A percentile compares a stretch with the other conserved stretches of the same genome.
phyloP scores from a whole-genome alignment of 2,113 vertebrate species.

The Loxodonta africana region DNA sequence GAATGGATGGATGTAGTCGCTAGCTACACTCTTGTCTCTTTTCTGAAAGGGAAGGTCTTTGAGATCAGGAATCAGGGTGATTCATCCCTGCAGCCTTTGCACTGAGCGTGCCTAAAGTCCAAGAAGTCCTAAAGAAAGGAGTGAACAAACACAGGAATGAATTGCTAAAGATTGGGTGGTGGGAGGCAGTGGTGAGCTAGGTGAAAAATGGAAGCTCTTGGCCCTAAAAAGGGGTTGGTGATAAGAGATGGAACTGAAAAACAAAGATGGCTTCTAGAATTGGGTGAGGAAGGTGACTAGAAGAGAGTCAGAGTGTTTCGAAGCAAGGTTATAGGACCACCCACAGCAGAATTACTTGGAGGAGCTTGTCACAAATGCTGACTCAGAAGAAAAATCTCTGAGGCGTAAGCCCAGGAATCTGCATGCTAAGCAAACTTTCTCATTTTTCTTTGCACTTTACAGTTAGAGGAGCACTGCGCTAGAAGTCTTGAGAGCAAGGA shows the following conservation, averaged over 20 bases:
- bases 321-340: background rate
- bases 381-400: background rate
- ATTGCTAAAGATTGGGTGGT: background rate
- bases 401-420: background rate
- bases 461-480: background rate
- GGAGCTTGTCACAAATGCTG: background rate
- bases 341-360: background rate
- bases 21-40: background rate
- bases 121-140: background rate
- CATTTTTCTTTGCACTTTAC: background rate
- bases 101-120: background rate
- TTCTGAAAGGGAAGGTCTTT: background rate
- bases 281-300: background rate
- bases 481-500: background rate
- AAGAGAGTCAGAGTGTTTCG: background rate
- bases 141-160: no score
- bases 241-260: background rate
- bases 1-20: rapidly evolving
- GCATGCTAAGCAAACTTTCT: background rate
- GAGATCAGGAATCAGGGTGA: background rate
- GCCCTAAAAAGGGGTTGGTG: background rate
- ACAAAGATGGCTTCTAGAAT: background rate
- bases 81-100: background rate
- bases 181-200: background rate
- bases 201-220: background rate